phyloP scores from a whole-genome alignment of 2,888 invertebrate genomes.

The Barypeithes pellucidus region DNA sequence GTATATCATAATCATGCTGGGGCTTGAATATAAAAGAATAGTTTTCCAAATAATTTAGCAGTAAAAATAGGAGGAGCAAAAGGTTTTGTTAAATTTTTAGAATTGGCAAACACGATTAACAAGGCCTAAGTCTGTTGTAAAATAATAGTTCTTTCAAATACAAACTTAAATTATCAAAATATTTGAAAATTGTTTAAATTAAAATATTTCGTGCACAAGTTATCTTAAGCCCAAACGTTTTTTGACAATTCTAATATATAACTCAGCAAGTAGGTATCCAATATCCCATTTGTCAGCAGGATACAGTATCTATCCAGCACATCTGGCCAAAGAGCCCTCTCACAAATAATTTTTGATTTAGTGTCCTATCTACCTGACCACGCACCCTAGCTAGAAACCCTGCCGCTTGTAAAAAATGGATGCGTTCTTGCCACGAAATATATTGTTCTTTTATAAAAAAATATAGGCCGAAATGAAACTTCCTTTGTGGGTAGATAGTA shows the following conservation, averaged over 20 bases:
- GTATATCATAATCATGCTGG: too few species aligned
- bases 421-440: conserved; percentile 38
- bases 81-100: too few species aligned
- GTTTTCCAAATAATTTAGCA: too few species aligned
- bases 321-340: conserved; percentile 49
- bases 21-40: too few species aligned
- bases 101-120: too few species aligned
- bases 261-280: conserved; percentile 43
- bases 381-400: conserved; percentile 58
- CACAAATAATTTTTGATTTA: conserved; percentile 60
- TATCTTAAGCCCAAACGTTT: conserved; percentile 1
- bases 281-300: conserved; percentile 49
- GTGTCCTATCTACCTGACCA: conserved; percentile 62
- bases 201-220: background rate
- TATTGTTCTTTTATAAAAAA: conserved; percentile 28
- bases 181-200: too few species aligned
- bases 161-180: too few species aligned
- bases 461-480: conserved; percentile 6
- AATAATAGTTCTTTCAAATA: too few species aligned
- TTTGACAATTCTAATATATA: conserved; percentile 27
- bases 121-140: too few species aligned
- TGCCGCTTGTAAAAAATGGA: conserved; percentile 50
- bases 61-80: too few species aligned
- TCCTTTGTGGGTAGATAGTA: background rate
- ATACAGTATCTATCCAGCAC: conserved; percentile 54